A percentile compares a stretch with the other conserved stretches of the same genome.
These are phyloP conservation scores for Aramus guarauna DNA, from an alignment of 2,113 vertebrate genomes.

Conservation along the genomic window DNA sequence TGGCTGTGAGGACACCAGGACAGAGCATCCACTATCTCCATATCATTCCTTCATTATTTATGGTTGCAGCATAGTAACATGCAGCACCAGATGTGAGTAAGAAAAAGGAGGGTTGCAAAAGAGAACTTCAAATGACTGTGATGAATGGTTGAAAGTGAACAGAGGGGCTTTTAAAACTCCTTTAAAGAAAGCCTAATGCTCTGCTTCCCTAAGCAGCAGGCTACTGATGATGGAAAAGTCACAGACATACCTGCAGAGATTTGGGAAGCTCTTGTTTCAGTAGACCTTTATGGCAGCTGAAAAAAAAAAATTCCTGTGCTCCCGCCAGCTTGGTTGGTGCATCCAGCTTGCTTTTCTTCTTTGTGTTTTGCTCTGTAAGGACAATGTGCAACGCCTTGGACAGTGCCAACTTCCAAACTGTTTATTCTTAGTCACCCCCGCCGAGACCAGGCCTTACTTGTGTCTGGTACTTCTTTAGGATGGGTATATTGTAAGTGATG, in stretches of 20 bases:
- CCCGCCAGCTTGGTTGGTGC: background rate
- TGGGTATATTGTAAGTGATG: background rate
- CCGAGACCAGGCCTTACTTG: background rate
- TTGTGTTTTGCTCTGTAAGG: background rate
- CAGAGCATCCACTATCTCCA: background rate
- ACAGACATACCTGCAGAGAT: constrained; percentile 53
- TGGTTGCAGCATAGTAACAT: background rate
- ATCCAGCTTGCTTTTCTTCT: background rate
- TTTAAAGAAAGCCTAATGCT: constrained; percentile 55
- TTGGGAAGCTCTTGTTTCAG: constrained; percentile 53
- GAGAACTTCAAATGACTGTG: constrained; percentile 39
- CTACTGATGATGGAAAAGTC: constrained; percentile 53
- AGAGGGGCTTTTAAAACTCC: constrained; percentile 48
- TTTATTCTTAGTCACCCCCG: background rate
- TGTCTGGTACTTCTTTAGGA: background rate
- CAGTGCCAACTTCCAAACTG: background rate
- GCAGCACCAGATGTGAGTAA: constrained; percentile 1
- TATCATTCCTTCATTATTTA: background rate
- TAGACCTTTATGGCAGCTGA: background rate
- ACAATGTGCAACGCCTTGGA: background rate
- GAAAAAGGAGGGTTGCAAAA: background rate
- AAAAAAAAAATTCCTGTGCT: constrained; percentile 8
- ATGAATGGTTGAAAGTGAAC: constrained; percentile 62
- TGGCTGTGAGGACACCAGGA: background rate
- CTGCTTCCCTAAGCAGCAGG: constrained; percentile 45